phyloP scores from a whole-genome alignment of 2,113 vertebrate species.

The Centropristis striata region DNA sequence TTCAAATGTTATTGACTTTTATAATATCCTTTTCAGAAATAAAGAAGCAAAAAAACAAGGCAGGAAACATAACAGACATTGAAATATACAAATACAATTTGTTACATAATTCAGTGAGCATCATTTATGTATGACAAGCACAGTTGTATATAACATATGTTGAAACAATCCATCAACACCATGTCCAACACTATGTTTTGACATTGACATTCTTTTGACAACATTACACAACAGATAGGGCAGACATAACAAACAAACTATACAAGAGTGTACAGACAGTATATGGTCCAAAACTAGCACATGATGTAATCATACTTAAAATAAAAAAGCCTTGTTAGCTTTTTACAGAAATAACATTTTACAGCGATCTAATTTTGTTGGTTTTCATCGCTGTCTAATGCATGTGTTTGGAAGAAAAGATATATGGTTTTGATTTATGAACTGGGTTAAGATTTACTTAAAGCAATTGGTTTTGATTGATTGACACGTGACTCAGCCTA shows the following conservation, averaged over 20 bases:
- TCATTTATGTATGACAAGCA: too few species aligned
- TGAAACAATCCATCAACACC: too few species aligned
- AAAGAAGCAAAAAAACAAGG: too few species aligned
- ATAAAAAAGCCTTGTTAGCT: not conserved
- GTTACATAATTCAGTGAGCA: too few species aligned
- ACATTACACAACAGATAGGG: not conserved
- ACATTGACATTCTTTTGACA: too few species aligned
- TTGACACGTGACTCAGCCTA: not conserved
- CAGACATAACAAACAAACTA: not conserved
- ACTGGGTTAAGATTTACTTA: not conserved
- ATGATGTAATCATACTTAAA: not conserved
- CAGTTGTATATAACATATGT: too few species aligned
- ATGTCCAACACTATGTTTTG: too few species aligned
- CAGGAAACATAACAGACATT: too few species aligned
- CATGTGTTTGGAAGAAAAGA: not conserved
- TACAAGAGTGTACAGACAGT: not conserved
- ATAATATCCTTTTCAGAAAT: too few species aligned
- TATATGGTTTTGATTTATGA: not conserved
- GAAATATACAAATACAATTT: too few species aligned
- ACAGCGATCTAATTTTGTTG: not conserved
- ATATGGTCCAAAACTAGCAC: not conserved
- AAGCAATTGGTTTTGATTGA: not conserved
- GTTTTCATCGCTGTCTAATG: not conserved
- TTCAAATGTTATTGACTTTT: too few species aligned
- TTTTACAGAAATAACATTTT: not conserved